Percentiles rank a stretch among this genome's conserved stretches.
Evolutionary conservation across 2,113 vertebrate species (phyloP).

Genomic region (Protomyctophum bolini): DNA sequence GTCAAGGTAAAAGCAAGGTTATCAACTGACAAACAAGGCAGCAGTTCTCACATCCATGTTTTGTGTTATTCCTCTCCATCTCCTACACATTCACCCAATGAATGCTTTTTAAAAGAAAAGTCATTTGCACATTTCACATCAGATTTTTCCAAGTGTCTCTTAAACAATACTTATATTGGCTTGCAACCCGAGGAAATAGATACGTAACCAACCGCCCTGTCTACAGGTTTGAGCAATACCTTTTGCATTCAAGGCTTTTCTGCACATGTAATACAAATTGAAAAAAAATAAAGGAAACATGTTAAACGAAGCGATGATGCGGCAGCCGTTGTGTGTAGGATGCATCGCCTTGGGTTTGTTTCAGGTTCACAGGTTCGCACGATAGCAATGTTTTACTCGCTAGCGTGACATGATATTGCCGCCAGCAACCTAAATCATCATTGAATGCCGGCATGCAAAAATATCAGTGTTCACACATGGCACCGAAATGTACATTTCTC

Average conservation of each 20-base stretch:
- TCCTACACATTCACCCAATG: conserved; percentile 70
- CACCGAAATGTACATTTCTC: too few relatives aligned
- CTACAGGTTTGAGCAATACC: conserved; percentile 18
- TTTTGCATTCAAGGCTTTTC: conserved; percentile 57
- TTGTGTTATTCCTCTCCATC: conserved; percentile 71
- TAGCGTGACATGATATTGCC: too few relatives aligned
- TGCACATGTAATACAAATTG: conserved; percentile 62
- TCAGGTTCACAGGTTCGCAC: conserved; percentile 48
- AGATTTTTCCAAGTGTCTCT: conserved; percentile 68
- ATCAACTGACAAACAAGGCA: conserved; percentile 78
- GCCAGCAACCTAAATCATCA: too few relatives aligned
- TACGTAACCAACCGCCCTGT: conserved; percentile 37
- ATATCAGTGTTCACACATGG: too few relatives aligned
- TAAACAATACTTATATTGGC: conserved; percentile 61
- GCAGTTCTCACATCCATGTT: conserved; percentile 73
- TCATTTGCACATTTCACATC: conserved; percentile 77
- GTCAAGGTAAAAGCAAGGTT: conserved; percentile 78
- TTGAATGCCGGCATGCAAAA: too few relatives aligned
- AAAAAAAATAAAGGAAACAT: conserved; percentile 69
- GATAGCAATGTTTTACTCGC: too few relatives aligned
- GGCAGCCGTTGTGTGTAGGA: conserved; percentile 37
- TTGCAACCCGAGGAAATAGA: conserved; percentile 42
- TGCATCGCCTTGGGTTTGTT: conserved; percentile 47
- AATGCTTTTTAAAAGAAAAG: conserved; percentile 64
- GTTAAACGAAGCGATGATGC: conserved; percentile 22